Evolutionary conservation across 2,113 vertebrate genomes (phyloP).

Genomic region (Nothobranchius kuhntae): DNA sequence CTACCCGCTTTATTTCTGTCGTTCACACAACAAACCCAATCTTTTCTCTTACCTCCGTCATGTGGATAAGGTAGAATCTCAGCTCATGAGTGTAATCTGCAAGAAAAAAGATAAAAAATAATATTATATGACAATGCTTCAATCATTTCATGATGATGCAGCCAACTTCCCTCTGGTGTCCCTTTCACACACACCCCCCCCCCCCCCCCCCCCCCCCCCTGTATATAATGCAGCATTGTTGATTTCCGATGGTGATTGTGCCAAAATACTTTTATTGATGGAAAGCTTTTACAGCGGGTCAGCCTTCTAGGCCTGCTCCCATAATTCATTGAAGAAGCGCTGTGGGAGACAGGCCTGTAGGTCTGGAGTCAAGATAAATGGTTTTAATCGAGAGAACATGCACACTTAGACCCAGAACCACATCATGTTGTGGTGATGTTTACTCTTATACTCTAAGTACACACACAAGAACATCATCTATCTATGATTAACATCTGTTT

Average conservation of each 20-base stretch:
- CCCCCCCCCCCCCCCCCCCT: background rate
- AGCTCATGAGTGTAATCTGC: slow-evolving; percentile 77
- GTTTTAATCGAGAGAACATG: slow-evolving; percentile 46
- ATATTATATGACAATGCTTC: background rate
- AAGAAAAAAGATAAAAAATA: slow-evolving; percentile 32
- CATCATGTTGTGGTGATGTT: slow-evolving; percentile 20
- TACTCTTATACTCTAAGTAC: slow-evolving; percentile 10
- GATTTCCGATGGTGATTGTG: slow-evolving; percentile 29
- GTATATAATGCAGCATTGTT: slow-evolving; percentile 7
- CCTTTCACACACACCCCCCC: background rate
- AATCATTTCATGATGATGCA: background rate
- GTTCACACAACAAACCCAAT: slow-evolving; percentile 4
- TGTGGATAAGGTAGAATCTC: slow-evolving; percentile 80
- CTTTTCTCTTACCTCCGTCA: slow-evolving; percentile 77
- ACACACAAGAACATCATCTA: slow-evolving; percentile 9
- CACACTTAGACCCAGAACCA: slow-evolving; percentile 22
- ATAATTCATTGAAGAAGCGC: slow-evolving; percentile 27
- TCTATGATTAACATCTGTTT: background rate
- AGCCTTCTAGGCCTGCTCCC: slow-evolving; percentile 17
- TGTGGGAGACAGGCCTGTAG: slow-evolving; percentile 38
- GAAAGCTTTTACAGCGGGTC: slow-evolving; percentile 34
- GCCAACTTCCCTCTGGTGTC: background rate
- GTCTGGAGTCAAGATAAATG: slow-evolving; percentile 53
- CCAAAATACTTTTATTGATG: slow-evolving; percentile 28
- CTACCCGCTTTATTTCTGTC: background rate